phyloP scores from a whole-genome alignment of 2,113 vertebrate species.

The Daphoenositta chrysoptera region DNA sequence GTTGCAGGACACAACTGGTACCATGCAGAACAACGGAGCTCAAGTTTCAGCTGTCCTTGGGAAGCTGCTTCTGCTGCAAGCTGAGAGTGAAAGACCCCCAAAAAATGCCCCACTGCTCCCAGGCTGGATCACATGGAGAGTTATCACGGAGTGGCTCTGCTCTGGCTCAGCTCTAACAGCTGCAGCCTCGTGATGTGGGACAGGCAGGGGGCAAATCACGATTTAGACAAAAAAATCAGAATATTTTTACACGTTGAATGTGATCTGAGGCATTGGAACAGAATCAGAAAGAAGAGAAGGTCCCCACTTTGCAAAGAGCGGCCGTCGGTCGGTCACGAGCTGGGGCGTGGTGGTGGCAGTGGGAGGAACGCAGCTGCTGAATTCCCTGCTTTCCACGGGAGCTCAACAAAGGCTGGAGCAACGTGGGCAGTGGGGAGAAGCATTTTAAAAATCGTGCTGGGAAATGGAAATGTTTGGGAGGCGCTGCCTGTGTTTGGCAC shows the following conservation, averaged over 20 bases:
- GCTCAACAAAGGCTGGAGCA: background rate
- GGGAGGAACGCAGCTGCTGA: background rate
- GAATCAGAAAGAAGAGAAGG: background rate
- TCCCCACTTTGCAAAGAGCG: background rate
- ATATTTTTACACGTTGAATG: background rate
- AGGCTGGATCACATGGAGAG: background rate
- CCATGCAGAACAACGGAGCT: background rate
- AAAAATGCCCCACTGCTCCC: background rate
- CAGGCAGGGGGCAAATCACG: background rate
- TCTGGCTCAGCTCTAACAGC: background rate
- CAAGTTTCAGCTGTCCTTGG: background rate
- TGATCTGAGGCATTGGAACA: background rate
- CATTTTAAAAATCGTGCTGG: background rate
- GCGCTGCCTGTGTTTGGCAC: accelerated
- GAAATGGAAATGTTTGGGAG: background rate
- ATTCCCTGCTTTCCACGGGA: background rate
- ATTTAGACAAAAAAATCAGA: background rate
- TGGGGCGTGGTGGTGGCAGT: background rate
- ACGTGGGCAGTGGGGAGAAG: background rate
- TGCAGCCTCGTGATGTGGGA: background rate
- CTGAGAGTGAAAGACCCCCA: background rate
- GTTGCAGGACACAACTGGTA: background rate
- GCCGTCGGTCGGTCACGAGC: accelerated
- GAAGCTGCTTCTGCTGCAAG: background rate
- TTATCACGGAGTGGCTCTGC: background rate